phyloP scores from a whole-genome alignment of 64 coral and sea anemone species.

The Catalaphyllia jardinei region DNA sequence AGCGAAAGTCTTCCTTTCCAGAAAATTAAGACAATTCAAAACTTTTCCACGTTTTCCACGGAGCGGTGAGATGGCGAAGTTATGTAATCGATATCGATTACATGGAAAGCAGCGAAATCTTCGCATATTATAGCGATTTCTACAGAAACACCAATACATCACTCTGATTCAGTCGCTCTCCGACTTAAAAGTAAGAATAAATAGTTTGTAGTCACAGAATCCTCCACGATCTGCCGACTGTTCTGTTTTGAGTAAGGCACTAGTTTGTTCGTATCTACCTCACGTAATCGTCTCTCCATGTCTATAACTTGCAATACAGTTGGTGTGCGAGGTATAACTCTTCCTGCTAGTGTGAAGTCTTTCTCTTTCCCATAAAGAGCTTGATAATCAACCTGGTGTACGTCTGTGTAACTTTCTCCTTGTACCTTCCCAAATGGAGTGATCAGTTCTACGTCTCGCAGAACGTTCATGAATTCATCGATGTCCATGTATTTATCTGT shows the following conservation, averaged over 20 bases:
- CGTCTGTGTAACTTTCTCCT: not conserved
- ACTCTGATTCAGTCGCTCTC: too few relatives aligned
- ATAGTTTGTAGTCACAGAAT: constrained; percentile 19
- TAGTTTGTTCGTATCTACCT: not conserved
- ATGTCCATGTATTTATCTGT: constrained; percentile 27
- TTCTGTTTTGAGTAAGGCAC: not conserved
- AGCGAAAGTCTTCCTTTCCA: too few relatives aligned
- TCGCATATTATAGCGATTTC: too few relatives aligned
- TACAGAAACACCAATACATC: too few relatives aligned
- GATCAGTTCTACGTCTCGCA: constrained; percentile 7
- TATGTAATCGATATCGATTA: too few relatives aligned
- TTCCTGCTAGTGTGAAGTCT: not conserved
- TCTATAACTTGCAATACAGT: constrained; percentile 17
- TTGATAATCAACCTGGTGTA: not conserved
- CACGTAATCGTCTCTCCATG: not conserved
- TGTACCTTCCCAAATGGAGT: constrained; percentile 30
- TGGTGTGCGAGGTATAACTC: not conserved
- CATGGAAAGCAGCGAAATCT: too few relatives aligned
- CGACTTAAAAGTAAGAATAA: not conserved
- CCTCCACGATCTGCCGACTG: constrained; percentile 6
- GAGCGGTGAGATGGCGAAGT: too few relatives aligned
- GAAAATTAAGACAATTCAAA: too few relatives aligned
- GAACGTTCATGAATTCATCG: constrained; percentile 30
- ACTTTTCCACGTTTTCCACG: too few relatives aligned
- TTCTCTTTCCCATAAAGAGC: not conserved